Percentiles rank a stretch among this genome's conserved stretches.
phyloP scores from a whole-genome alignment of 2,113 vertebrate genomes.

The Hepsetus odoe region DNA sequence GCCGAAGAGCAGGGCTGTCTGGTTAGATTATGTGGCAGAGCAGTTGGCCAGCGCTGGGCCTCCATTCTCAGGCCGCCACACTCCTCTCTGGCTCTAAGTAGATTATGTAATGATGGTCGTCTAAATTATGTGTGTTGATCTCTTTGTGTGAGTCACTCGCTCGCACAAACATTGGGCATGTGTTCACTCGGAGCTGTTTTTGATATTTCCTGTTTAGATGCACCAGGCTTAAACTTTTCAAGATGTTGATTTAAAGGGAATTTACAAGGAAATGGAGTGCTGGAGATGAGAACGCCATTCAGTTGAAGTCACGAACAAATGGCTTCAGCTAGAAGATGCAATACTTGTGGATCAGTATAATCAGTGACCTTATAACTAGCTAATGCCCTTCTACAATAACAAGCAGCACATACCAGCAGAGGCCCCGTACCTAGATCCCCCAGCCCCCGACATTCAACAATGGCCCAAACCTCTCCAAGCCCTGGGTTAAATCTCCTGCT shows the following conservation, averaged over 20 bases:
- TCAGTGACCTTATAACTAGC: not conserved
- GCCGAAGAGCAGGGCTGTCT: slow-evolving; percentile 26
- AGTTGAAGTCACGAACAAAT: slow-evolving; percentile 31
- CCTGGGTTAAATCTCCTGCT: slow-evolving; percentile 56
- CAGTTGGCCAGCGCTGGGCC: not conserved
- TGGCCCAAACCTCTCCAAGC: slow-evolving; percentile 48
- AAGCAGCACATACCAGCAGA: slow-evolving; percentile 56
- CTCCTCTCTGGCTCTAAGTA: slow-evolving; percentile 25
- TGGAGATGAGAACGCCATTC: slow-evolving; percentile 11
- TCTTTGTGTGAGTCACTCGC: slow-evolving; percentile 31
- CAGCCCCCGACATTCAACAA: slow-evolving; percentile 65
- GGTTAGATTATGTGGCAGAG: slow-evolving; percentile 34
- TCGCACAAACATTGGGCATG: slow-evolving; percentile 37
- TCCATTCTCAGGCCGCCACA: not conserved
- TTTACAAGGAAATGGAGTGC: slow-evolving; percentile 14
- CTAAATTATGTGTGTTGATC: slow-evolving; percentile 36
- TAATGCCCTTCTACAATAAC: slow-evolving; percentile 27
- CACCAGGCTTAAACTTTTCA: slow-evolving; percentile 44
- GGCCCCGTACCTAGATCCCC: slow-evolving; percentile 44
- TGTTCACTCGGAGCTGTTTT: slow-evolving; percentile 40
- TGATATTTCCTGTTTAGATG: slow-evolving; percentile 56
- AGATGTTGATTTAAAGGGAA: slow-evolving; percentile 46
- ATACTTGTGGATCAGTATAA: not conserved
- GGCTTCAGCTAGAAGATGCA: not conserved
- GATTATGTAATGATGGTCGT: slow-evolving; percentile 49